Conservation (phyloP, 2,797 vertebrate species). For the Syngnathus rostellatus region DNA sequence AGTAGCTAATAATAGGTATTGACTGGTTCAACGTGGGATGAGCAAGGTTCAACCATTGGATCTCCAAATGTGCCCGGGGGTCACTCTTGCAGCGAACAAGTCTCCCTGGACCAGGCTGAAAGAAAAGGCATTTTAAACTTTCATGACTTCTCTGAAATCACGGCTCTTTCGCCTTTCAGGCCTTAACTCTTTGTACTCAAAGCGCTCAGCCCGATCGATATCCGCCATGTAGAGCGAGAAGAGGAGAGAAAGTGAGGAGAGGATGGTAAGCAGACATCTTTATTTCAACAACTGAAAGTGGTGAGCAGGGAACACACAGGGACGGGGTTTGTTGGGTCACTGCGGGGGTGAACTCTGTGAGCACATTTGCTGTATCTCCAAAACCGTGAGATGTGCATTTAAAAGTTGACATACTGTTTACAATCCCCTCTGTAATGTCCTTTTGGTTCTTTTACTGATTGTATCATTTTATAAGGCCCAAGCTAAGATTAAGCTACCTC, state of each 20-base stretch:
- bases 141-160: slow-evolving; percentile 73
- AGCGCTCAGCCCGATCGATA: slow-evolving; percentile 72
- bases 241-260: slow-evolving; percentile 32
- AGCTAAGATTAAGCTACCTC: neutral
- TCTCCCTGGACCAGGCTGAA: slow-evolving; percentile 64
- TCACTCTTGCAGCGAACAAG: slow-evolving; percentile 64
- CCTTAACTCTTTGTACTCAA: slow-evolving; percentile 72
- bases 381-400: slow-evolving; percentile 4
- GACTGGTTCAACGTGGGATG: slow-evolving; percentile 80
- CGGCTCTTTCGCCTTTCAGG: slow-evolving; percentile 72
- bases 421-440: slow-evolving; percentile 2
- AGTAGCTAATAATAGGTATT: slow-evolving; percentile 83
- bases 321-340: slow-evolving; percentile 36
- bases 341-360: slow-evolving; percentile 36
- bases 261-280: slow-evolving; percentile 66
- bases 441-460: neutral
- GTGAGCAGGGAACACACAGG: slow-evolving; percentile 25
- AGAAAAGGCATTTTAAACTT: slow-evolving; percentile 76
- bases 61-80: slow-evolving; percentile 72
- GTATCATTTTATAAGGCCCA: neutral
- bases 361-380: slow-evolving; percentile 10
- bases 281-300: slow-evolving; percentile 59
- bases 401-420: slow-evolving; percentile 3
- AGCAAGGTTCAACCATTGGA: slow-evolving; percentile 76
- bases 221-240: slow-evolving; percentile 45